Evolutionary conservation across 2,888 invertebrate genomes (phyloP), one percentile per base, ranked within the genome.

Genomic region (Oscheius myriophilus): DNA sequence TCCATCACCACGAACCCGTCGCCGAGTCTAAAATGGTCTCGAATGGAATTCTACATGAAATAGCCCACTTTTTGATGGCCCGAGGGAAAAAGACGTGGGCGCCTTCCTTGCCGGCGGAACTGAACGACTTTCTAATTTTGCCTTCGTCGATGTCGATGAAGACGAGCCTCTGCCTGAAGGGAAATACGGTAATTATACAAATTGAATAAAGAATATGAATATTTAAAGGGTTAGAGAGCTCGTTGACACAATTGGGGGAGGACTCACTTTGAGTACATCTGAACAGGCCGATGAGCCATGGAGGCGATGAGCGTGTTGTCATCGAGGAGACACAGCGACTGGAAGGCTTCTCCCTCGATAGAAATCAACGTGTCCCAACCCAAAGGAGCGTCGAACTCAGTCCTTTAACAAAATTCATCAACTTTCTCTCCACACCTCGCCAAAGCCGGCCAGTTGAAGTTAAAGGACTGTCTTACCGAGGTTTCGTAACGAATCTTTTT

Each of bases 11-110:
- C 41, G 39, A 84, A 62, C 33, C 73, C 74, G 12, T 81, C 75
- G 23, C 67, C 63, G 62, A 69, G 64, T 45, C 81, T 82, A 52
- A 61, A 80, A 45, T 51, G n/a, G n/a, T n/a, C n/a, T n/a, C n/a
- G n/a, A n/a, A 51, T 1, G 33, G 23, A 11, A 33, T 62, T 25
- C 16, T 25, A 23, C n/a, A 41, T 2, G 12, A 49, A 21, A 14
- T n/a, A 59, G 53, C 43, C 41, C 67, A 82, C 75, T 71, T 73
- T 54, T 63, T 69, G 25, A 85, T 80, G 16, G 70, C 53, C 23
- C 83, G 67, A 11, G 85, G 85, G 66, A 84, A 84, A 62, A 67
- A 83, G 52, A 85, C 76, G 65, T 84, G 67, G 12, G 82, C 84
- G 21, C 78, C 70, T 23, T 80, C 72, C 62, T 78, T 79, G 33